Base-by-base conservation (phyloP, 1,140 invertebrate species). In the Drosophila novamexicana region DNA sequence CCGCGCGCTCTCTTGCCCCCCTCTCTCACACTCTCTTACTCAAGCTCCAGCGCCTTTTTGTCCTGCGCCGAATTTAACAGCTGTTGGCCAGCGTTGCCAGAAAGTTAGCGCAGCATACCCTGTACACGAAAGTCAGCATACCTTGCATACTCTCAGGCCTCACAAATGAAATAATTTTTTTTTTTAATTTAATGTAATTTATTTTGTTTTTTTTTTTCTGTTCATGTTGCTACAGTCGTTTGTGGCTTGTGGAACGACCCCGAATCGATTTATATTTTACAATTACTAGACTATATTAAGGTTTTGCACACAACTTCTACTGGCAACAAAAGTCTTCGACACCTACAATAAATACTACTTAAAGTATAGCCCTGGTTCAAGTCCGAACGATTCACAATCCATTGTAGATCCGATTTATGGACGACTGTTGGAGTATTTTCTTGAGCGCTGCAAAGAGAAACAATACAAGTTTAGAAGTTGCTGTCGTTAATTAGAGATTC, bases 361-460 rank as follows among this genome's bases (percentile, higher is more conserved):
- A 88, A 63, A 66, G 76, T 83, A 89, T 68, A 83, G 83, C 80
- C 79, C 54, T 29, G 73, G 57, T 67, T 50, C 29, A 39, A 18
- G 45, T 9, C 53, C 37, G 29, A 14, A 40, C 4, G 14, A 52
- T 52, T 89, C 94, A 93, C 79, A 96, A 93, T 74, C 96, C 96
- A 92, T 96, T 97, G 83, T 97, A 96, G 67, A 96, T 93, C 92
- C 94, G 94, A 77, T 95, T 95, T 36, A 95, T 94, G 47, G 95
- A 93, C 50, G 92, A 93, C 91, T 96, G 95, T 58, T 95, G 93
- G 58, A 96, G 91, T 77, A 96, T 92, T 75, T 81, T 91, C 53
- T 89, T 91, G n/a, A 92, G 74, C 7, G 83, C 91, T 92, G 36
- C 18, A 77, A 76, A 1, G 16, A 7, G 6, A 57, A 47, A 29